Conservation (phyloP, 2,797 vertebrate genomes). For the Myripristis jacobus region DNA sequence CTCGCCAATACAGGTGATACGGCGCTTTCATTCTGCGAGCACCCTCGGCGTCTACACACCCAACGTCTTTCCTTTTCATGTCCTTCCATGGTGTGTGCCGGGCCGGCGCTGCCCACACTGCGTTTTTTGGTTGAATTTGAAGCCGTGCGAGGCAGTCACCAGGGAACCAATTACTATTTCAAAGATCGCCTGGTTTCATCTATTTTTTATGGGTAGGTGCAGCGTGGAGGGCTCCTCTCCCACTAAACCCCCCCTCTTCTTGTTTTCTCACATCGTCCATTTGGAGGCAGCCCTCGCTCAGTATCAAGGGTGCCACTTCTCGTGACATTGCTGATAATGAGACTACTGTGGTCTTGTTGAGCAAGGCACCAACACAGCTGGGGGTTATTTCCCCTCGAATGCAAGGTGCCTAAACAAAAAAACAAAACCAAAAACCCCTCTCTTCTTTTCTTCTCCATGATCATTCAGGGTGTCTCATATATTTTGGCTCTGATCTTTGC, state of each 20-base stretch:
- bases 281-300: slow-evolving; percentile 25
- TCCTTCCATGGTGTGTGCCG: slow-evolving; percentile 21
- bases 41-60: not conserved
- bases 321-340: slow-evolving; percentile 17
- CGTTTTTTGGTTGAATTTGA: slow-evolving; percentile 55
- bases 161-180: slow-evolving; percentile 80
- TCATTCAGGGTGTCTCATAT: not conserved
- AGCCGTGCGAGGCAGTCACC: slow-evolving; percentile 59
- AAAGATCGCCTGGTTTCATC: slow-evolving; percentile 74
- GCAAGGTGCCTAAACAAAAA: no score
- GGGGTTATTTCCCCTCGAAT: not conserved
- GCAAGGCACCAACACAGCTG: not conserved
- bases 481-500: no score
- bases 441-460: not conserved
- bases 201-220: slow-evolving; percentile 76
- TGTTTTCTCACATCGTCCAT: slow-evolving; percentile 33
- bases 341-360: slow-evolving; percentile 13
- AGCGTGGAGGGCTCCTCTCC: slow-evolving; percentile 34
- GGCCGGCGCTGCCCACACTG: slow-evolving; percentile 6
- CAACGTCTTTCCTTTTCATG: slow-evolving; percentile 4
- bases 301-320: slow-evolving; percentile 37
- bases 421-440: not conserved
- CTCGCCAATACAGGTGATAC: not conserved
- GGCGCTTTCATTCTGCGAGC: slow-evolving; percentile 30
- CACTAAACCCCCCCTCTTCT: slow-evolving; percentile 26